phyloP scores from a whole-genome alignment of 2,888 invertebrate genomes.

The Slavum lentiscoides region DNA sequence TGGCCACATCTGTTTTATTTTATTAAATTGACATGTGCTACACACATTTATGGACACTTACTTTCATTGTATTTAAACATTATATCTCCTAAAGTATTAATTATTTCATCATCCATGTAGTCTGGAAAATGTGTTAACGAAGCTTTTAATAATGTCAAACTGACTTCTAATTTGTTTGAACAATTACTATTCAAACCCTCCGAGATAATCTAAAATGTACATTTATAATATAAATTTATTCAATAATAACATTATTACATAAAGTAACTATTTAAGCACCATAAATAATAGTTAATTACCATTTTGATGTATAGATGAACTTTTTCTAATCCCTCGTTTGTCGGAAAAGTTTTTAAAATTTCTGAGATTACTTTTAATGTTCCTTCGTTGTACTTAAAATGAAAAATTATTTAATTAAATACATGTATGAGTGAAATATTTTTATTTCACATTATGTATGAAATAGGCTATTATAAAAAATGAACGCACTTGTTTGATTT shows the following conservation, averaged over 20 bases:
- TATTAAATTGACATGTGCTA: background rate
- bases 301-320: conserved; percentile 11
- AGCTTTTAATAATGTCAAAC: conserved; percentile 26
- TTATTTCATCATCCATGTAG: conserved; percentile 20
- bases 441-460: background rate
- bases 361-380: conserved; percentile 22
- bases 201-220: conserved; percentile 25
- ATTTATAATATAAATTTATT: background rate
- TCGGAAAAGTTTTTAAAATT: conserved; percentile 30
- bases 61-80: conserved; percentile 39
- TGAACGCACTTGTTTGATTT: conserved; percentile 24
- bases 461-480: background rate
- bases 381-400: conserved; percentile 34
- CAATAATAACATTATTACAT: background rate
- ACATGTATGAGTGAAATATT: background rate
- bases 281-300: background rate
- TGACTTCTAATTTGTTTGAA: conserved; percentile 24
- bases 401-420: background rate
- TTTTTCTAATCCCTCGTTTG: conserved; percentile 32
- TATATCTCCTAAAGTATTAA: conserved; percentile 42
- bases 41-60: conserved; percentile 6
- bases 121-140: conserved; percentile 33
- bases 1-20: background rate
- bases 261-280: background rate
- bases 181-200: conserved; percentile 36